Conservation (phyloP, 2,888 invertebrate genomes). For the Xanthorhoe designata region DNA sequence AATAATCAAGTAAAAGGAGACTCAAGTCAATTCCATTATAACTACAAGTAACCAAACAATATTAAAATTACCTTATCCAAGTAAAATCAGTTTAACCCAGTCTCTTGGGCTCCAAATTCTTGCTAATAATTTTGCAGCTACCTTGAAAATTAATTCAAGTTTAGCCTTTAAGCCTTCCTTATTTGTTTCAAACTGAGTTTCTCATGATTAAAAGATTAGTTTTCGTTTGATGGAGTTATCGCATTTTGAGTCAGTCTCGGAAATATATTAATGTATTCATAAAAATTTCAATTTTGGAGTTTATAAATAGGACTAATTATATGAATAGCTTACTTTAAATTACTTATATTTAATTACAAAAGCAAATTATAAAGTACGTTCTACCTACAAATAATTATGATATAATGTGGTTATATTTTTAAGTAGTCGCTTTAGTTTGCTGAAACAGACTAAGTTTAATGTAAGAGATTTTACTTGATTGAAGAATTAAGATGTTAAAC, state of each 20-base stretch:
- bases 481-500: not conserved
- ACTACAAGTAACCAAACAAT: constrained; percentile 17
- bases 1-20: not conserved
- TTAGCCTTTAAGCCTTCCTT: constrained; percentile 28
- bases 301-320: no score
- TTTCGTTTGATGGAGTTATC: constrained; percentile 27
- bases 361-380: no score
- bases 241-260: not conserved
- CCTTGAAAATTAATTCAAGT: constrained; percentile 30
- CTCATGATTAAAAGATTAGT: constrained; percentile 26
- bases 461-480: not conserved
- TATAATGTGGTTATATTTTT: no score
- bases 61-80: constrained; percentile 17
- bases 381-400: no score
- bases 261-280: not conserved
- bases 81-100: constrained; percentile 18
- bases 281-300: no score
- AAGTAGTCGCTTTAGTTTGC: no score
- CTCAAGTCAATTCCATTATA: not conserved
- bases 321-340: no score
- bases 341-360: no score
- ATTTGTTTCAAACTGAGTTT: constrained; percentile 28
- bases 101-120: constrained; percentile 14
- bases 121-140: constrained; percentile 25
- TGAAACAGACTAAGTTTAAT: no score